Evolutionary conservation across 2,888 invertebrate genomes (phyloP).

Genomic region (Catocala nupta): DNA sequence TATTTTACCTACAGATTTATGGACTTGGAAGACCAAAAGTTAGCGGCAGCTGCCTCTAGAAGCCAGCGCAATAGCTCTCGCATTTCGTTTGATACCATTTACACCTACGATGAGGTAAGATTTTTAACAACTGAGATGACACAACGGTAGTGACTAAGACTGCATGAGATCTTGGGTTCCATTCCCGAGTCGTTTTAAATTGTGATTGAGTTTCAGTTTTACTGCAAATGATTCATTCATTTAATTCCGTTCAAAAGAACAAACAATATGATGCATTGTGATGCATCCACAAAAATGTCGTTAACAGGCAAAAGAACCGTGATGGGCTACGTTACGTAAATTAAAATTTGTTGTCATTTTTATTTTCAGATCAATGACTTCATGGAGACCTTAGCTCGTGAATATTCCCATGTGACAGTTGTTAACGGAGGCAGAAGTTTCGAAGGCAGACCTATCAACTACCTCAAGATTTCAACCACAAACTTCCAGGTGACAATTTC

Average conservation of each 20-base stretch:
- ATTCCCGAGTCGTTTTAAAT: too few species aligned
- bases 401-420: conserved; percentile 7
- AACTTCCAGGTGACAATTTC: conserved; percentile 5
- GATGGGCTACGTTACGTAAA: too few species aligned
- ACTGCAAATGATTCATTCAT: too few species aligned
- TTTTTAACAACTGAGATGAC: too few species aligned
- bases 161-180: too few species aligned
- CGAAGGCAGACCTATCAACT: conserved; percentile 17
- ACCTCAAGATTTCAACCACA: conserved; percentile 14
- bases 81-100: conserved; percentile 62
- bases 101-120: conserved; percentile 65
- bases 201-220: too few species aligned
- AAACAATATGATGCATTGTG: too few species aligned
- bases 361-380: conserved; percentile 13
- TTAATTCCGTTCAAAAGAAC: too few species aligned
- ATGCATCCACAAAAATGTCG: too few species aligned
- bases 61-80: conserved; percentile 55
- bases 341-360: too few species aligned
- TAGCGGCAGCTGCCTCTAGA: conserved; percentile 55
- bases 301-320: too few species aligned
- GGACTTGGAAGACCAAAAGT: conserved; percentile 64
- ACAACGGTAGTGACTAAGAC: too few species aligned
- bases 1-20: conserved; percentile 52
- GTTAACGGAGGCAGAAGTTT: conserved; percentile 3
- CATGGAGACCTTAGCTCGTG: conserved; percentile 8